Base-by-base conservation (phyloP, 2,797 vertebrate genomes). In the Schizopygopsis malacanthus region DNA sequence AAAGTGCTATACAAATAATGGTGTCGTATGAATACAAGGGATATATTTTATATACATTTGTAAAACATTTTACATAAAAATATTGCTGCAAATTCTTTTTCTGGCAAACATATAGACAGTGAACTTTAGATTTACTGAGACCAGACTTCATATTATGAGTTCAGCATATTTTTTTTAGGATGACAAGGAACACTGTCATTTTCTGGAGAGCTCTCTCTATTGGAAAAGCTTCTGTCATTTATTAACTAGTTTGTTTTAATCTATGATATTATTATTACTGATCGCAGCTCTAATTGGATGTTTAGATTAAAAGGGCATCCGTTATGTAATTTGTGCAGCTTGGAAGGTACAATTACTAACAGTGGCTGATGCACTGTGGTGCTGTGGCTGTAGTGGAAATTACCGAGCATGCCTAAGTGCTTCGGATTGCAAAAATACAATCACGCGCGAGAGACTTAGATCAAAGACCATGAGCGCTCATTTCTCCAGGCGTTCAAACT, bases 401-500 rank as follows among this genome's bases (percentile, higher is more conserved):
- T 52, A 65, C 37, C 0, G 22, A 80, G 84, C 12, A 2, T 75
- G 78, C 20, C 45, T 69, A 86, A 86, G 85, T 45, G 79, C 79
- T 61, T 63, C 7, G 22, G 63, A 70, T 75, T 59, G 52, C 50
- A 39, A 41, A 37, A 78, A 81, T 77, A 79, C 47, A 69, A 81
- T 72, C 69, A 78, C n/a, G 18, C 33, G 16, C 22, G 6, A 80
- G 41, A 69, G 75, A 70, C 50, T 33, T 22, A 61, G 79, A 87
- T 87, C 83, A 89, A 81, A 89, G 83, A 77, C 87, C 71, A 83
- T 63, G 25, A 79, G 89, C 86, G 88, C 84, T 90, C 70, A 81
- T 86, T 86, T 76, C 88, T 89, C 89, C 89, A 88, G 84, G 90
- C 89, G 88, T 79, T 82, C 81, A 78, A 79, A 80, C 91, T 92